Conservation (phyloP, 2,888 invertebrate genomes). For the Cepaea hortensis region DNA sequence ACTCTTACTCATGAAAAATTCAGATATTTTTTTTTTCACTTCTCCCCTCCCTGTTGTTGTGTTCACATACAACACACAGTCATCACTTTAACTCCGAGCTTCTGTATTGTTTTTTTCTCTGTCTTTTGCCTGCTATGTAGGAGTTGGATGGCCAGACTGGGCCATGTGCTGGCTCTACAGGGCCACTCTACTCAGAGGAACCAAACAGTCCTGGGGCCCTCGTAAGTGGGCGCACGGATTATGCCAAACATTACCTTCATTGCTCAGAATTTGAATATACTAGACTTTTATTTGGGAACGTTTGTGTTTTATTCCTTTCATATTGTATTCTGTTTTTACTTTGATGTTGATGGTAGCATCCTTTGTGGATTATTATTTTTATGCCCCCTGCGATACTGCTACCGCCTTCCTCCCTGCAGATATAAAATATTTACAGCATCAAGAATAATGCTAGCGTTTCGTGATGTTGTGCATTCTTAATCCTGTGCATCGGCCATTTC, state of each 20-base stretch:
- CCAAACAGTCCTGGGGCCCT: constrained; percentile 50
- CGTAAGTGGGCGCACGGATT: constrained; percentile 51
- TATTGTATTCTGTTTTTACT: constrained; percentile 43
- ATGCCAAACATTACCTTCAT: neutral
- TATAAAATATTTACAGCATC: neutral
- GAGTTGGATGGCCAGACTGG: constrained; percentile 45
- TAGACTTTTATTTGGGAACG: constrained; percentile 42
- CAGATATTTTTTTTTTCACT: too few species aligned
- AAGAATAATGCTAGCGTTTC: neutral
- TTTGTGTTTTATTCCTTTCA: constrained; percentile 41
- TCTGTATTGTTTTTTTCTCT: constrained; percentile 28
- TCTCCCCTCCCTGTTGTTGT: constrained; percentile 26
- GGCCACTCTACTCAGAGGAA: constrained; percentile 48
- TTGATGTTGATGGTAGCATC: constrained; percentile 35
- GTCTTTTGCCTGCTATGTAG: constrained; percentile 41
- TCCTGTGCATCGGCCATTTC: constrained; percentile 20
- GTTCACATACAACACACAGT: constrained; percentile 23
- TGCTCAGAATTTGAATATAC: constrained; percentile 32
- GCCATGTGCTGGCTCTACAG: constrained; percentile 41
- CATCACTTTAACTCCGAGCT: constrained; percentile 36
- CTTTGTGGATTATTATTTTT: constrained; percentile 36
- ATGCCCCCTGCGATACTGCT: constrained; percentile 26
- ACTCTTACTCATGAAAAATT: too few species aligned
- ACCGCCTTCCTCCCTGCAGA: constrained; percentile 12
- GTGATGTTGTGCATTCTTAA: constrained; percentile 15